Evolutionary conservation across 2,797 vertebrate species (phyloP).

Genomic region (Poeciliopsis gracilis): DNA sequence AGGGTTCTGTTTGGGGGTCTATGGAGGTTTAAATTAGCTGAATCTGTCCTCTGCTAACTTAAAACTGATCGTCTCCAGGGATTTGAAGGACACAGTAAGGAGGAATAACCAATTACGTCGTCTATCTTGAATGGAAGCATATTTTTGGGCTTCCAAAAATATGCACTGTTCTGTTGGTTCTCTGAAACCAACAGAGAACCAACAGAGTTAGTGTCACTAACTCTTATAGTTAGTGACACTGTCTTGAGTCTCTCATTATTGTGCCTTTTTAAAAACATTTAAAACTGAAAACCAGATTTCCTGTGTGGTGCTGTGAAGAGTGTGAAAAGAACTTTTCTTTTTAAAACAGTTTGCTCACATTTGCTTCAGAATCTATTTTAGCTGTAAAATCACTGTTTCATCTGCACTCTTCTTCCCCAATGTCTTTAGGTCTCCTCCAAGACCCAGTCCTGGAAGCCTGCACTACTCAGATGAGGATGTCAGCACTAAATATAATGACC

Average conservation of each 20-base stretch:
- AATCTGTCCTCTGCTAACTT: conserved; percentile 17
- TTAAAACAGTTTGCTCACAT: conserved; percentile 18
- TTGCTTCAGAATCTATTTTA: conserved; percentile 13
- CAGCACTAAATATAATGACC: conserved; percentile 94
- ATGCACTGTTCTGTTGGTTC: conserved; percentile 18
- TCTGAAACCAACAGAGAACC: too few species aligned
- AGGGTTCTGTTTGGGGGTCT: conserved; percentile 30
- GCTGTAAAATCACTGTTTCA: neutral
- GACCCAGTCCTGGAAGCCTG: conserved; percentile 95
- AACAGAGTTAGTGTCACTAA: too few species aligned
- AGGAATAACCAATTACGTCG: conserved; percentile 43
- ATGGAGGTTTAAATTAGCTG: conserved; percentile 25
- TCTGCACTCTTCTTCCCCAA: conserved; percentile 15
- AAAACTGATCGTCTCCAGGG: conserved; percentile 34
- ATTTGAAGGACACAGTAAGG: conserved; percentile 41
- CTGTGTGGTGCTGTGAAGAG: conserved; percentile 25
- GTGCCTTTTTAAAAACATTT: conserved; percentile 9
- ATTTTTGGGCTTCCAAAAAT: conserved; percentile 29
- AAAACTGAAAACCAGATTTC: conserved; percentile 22
- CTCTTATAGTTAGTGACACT: conserved; percentile 31
- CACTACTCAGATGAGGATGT: conserved; percentile 98
- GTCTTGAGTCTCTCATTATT: conserved; percentile 17
- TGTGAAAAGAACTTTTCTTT: conserved; percentile 11
- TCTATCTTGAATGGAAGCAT: neutral
- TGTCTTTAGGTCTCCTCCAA: conserved; percentile 87